These are phyloP conservation scores for Bombus polaris DNA, from an alignment of 1,140 invertebrate genomes.

Conservation along the genomic window DNA sequence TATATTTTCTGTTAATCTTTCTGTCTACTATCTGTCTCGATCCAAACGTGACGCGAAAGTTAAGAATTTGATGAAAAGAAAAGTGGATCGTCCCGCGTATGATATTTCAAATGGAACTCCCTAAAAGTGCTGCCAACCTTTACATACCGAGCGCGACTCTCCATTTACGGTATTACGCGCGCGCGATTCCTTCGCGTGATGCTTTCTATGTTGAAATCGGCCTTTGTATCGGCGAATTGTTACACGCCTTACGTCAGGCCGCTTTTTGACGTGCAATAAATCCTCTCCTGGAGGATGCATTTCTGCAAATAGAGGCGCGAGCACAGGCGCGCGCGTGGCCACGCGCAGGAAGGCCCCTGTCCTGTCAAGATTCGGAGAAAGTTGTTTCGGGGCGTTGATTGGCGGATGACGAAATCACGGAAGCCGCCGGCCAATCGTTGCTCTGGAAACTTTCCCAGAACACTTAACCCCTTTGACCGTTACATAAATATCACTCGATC, in stretches of 20 bases:
- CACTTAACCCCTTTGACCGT: slow-evolving; percentile 73
- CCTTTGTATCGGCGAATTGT: slow-evolving; percentile 42
- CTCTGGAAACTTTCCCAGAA: slow-evolving; percentile 74
- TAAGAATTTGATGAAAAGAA: not conserved
- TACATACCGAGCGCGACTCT: not conserved
- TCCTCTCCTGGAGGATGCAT: slow-evolving; percentile 48
- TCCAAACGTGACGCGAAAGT: not conserved
- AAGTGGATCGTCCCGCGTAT: not conserved
- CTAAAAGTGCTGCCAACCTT: not conserved
- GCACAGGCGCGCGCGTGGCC: not conserved
- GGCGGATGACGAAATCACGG: slow-evolving; percentile 74
- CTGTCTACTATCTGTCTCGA: too few species aligned
- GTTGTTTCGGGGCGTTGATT: slow-evolving; percentile 74
- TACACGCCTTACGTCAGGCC: slow-evolving; percentile 34
- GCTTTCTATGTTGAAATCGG: slow-evolving; percentile 41
- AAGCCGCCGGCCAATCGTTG: slow-evolving; percentile 71
- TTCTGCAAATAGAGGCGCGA: slow-evolving; percentile 47
- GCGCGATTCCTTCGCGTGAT: not conserved
- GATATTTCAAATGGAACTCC: not conserved
- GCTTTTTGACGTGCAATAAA: slow-evolving; percentile 29
- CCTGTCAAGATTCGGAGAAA: slow-evolving; percentile 74
- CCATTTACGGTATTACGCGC: not conserved
- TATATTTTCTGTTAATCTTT: too few species aligned
- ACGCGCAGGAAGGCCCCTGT: slow-evolving; percentile 47
- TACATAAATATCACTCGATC: slow-evolving; percentile 72